phyloP scores from a whole-genome alignment of 1,140 invertebrate genomes.

The Bombus vancouverensis region DNA sequence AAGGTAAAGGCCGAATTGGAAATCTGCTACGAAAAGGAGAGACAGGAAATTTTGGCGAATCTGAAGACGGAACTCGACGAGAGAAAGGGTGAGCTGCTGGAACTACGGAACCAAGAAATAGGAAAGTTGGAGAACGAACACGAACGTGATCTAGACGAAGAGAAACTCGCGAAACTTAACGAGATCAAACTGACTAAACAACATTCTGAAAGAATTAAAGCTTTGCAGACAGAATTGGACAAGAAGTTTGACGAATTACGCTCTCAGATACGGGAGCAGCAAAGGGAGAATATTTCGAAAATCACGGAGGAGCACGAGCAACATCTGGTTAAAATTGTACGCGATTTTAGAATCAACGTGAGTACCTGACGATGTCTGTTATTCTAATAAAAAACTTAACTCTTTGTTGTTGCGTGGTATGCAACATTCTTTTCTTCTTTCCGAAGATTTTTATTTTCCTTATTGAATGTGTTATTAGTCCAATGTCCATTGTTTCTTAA shows the following conservation, averaged over 20 bases:
- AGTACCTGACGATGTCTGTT: slow-evolving; percentile 62
- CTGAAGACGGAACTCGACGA: slow-evolving; percentile 76
- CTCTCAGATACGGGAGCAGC: slow-evolving; percentile 78
- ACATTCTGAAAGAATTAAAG: slow-evolving; percentile 73
- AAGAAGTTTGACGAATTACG: slow-evolving; percentile 79
- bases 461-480: background rate
- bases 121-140: slow-evolving; percentile 75
- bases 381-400: background rate
- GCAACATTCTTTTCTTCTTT: background rate
- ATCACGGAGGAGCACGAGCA: slow-evolving; percentile 85
- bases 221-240: slow-evolving; percentile 74
- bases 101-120: slow-evolving; percentile 76
- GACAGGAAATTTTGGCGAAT: slow-evolving; percentile 78
- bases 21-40: slow-evolving; percentile 78
- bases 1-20: slow-evolving; percentile 78
- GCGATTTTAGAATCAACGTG: slow-evolving; percentile 82
- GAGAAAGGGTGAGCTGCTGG: slow-evolving; percentile 75
- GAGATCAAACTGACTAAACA: slow-evolving; percentile 74
- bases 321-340: slow-evolving; percentile 81
- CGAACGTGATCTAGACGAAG: slow-evolving; percentile 72
- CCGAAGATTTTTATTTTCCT: background rate
- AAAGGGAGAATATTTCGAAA: slow-evolving; percentile 83
- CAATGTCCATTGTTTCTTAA: slow-evolving; percentile 9
- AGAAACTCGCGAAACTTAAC: slow-evolving; percentile 72
- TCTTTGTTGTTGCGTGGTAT: background rate